These are phyloP conservation scores for Thereva unica DNA, from an alignment of 2,888 invertebrate genomes.

Conservation along the genomic window DNA sequence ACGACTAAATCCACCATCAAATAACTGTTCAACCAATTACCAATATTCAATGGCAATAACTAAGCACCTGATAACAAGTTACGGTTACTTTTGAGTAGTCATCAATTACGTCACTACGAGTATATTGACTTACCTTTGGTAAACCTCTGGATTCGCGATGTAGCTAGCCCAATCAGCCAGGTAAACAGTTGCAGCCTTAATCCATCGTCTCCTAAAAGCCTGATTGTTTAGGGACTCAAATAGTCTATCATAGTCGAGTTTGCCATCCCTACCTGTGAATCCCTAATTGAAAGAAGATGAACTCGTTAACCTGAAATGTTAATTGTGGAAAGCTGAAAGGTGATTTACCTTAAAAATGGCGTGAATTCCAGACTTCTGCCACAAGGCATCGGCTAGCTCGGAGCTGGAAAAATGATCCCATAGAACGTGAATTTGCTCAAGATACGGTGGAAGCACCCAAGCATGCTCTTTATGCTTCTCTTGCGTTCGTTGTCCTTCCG, in stretches of 20 bases:
- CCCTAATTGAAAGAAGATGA: slow-evolving; percentile 48
- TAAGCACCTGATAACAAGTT: slow-evolving; percentile 22
- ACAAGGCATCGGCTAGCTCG: slow-evolving; percentile 73
- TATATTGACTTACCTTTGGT: slow-evolving; percentile 65
- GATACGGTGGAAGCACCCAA: slow-evolving; percentile 71
- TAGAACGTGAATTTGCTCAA: slow-evolving; percentile 71
- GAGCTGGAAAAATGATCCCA: slow-evolving; percentile 81
- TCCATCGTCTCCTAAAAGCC: slow-evolving; percentile 79
- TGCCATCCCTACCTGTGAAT: slow-evolving; percentile 72
- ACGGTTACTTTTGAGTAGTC: slow-evolving; percentile 29
- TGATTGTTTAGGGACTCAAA: slow-evolving; percentile 80
- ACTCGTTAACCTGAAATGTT: slow-evolving; percentile 4
- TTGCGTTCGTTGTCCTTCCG: slow-evolving; percentile 65
- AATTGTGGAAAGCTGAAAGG: slow-evolving; percentile 4
- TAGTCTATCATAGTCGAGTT: slow-evolving; percentile 72
- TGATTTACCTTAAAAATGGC: slow-evolving; percentile 63
- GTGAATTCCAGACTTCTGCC: slow-evolving; percentile 74
- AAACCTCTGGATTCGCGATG: slow-evolving; percentile 74
- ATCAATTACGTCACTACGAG: slow-evolving; percentile 1
- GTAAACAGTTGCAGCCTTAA: slow-evolving; percentile 73
- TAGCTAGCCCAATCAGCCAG: slow-evolving; percentile 75
- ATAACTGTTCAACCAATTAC: slow-evolving; percentile 12
- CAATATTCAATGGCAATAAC: not conserved
- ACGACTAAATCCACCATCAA: too few relatives aligned
- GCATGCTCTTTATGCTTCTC: slow-evolving; percentile 72